phyloP scores from a whole-genome alignment of 1,140 invertebrate genomes.

The Aricia agestis region DNA sequence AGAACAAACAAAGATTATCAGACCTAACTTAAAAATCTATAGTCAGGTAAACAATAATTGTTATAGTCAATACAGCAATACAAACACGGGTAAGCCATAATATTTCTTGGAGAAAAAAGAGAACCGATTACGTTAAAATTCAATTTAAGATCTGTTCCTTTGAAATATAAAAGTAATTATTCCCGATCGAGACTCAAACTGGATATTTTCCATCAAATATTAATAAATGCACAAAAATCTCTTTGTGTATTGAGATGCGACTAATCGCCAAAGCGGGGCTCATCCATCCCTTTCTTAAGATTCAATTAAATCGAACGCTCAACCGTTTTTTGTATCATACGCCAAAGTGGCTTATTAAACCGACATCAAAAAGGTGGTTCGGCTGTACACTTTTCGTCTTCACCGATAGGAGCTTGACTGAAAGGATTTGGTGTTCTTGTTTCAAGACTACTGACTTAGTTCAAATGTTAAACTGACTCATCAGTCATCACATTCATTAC shows the following conservation, averaged over 20 bases:
- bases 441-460: no score
- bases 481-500: no score
- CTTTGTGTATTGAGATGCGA: slow-evolving; percentile 47
- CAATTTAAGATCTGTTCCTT: slow-evolving; percentile 1
- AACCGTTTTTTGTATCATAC: slow-evolving; percentile 32
- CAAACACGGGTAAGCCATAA: not conserved
- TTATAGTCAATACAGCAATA: not conserved
- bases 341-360: not conserved
- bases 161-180: slow-evolving; percentile 9
- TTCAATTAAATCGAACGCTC: slow-evolving; percentile 61
- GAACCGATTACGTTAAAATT: not conserved
- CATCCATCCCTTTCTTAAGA: slow-evolving; percentile 40
- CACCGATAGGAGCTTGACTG: no score
- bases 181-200: not conserved
- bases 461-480: no score
- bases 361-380: no score
- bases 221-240: slow-evolving; percentile 20
- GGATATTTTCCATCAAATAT: slow-evolving; percentile 19
- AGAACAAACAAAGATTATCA: no score
- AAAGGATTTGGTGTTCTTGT: no score
- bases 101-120: not conserved
- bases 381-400: no score
- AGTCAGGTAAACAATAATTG: no score
- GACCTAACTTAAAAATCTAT: no score
- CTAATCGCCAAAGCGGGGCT: slow-evolving; percentile 44